Conservation (phyloP, 2,888 invertebrate species). For the Adelphocoris suturalis region DNA sequence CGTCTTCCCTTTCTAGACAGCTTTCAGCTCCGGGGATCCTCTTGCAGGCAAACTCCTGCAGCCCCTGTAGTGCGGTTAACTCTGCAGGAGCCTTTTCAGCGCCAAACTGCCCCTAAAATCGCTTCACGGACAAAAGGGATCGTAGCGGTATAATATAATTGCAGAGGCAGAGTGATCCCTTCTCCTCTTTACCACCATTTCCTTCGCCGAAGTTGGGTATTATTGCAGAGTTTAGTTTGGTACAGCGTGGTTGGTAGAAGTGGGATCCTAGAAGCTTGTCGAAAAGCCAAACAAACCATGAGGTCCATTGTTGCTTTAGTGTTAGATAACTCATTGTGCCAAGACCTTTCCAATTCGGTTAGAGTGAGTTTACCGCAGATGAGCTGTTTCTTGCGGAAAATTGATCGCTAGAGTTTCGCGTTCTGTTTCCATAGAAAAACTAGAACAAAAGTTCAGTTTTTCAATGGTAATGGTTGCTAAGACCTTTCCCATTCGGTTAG, state of each 20-base stretch:
- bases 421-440: too few relatives aligned
- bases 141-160: constrained; percentile 50
- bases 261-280: neutral
- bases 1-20: constrained; percentile 4
- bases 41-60: neutral
- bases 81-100: constrained; percentile 38
- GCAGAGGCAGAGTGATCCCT: constrained; percentile 49
- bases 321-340: constrained; percentile 53
- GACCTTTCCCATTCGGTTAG: too few relatives aligned
- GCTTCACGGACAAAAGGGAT: constrained; percentile 49
- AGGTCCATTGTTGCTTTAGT: constrained; percentile 30
- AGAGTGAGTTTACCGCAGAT: neutral
- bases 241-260: neutral
- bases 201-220: constrained; percentile 49
- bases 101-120: constrained; percentile 37
- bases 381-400: neutral
- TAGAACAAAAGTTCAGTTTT: too few relatives aligned
- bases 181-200: constrained; percentile 22
- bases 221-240: constrained; percentile 54
- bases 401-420: too few relatives aligned
- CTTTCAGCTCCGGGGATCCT: constrained; percentile 14
- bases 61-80: constrained; percentile 12
- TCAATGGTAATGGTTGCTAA: too few relatives aligned
- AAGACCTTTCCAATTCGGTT: constrained; percentile 20
- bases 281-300: constrained; percentile 37